A percentile compares a stretch with the other conserved stretches of the same genome.
Evolutionary conservation across 2,113 vertebrate species (phyloP).

Genomic region (Dryoscopus gambensis): DNA sequence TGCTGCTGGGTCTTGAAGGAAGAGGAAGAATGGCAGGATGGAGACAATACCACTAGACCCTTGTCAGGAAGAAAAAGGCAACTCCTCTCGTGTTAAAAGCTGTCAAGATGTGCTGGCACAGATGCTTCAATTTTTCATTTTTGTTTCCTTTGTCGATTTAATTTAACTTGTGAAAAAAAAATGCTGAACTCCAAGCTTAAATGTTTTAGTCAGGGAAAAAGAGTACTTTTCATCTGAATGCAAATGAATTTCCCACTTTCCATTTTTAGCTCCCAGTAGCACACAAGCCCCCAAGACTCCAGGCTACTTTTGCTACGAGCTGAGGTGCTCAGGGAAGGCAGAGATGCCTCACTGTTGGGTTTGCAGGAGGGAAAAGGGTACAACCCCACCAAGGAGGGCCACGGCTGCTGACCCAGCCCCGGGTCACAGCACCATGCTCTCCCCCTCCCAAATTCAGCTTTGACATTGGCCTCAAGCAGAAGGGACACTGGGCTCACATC

Average conservation of each 20-base stretch:
- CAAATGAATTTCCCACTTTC: neutral
- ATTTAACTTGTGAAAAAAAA: neutral
- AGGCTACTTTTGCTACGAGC: neutral
- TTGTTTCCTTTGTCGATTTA: neutral
- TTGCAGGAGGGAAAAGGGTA: neutral
- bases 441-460: neutral
- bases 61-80: neutral
- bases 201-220: neutral
- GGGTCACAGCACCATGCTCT: rapidly evolving
- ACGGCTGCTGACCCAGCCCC: neutral
- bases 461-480: neutral
- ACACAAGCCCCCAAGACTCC: neutral
- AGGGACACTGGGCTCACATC: neutral
- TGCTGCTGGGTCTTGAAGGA: neutral
- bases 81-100: neutral
- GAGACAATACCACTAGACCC: neutral
- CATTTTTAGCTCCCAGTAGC: neutral
- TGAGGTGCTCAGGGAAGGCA: neutral
- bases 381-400: neutral
- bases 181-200: neutral
- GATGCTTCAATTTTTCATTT: neutral
- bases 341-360: neutral
- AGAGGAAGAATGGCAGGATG: neutral
- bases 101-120: neutral
- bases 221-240: neutral